These are phyloP conservation scores for Tarsius wallacei DNA, from an alignment of 2,797 vertebrate genomes.

Conservation along the genomic window DNA sequence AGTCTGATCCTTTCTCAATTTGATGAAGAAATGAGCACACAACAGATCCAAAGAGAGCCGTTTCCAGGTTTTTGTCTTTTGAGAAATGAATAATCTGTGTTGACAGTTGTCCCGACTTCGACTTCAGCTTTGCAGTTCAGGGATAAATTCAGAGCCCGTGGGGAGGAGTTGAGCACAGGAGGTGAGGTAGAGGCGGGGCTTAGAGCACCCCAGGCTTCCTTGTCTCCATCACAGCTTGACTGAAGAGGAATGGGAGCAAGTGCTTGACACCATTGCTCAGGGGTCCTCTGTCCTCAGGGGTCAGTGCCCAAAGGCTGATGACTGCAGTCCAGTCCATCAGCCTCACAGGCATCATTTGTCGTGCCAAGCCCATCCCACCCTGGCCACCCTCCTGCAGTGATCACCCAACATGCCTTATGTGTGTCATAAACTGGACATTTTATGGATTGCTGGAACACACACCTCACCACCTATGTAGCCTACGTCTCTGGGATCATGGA, in stretches of 20 bases:
- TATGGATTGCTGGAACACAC: neutral
- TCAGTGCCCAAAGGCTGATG: neutral
- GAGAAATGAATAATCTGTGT: neutral
- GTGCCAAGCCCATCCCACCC: neutral
- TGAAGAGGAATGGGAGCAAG: fast-evolving
- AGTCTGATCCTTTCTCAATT: neutral
- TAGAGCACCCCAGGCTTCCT: neutral
- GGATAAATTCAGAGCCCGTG: too few relatives aligned
- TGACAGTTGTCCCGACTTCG: neutral
- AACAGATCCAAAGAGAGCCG: neutral
- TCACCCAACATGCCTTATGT: neutral
- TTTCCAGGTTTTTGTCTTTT: neutral
- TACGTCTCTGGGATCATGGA: neutral
- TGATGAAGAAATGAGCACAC: neutral
- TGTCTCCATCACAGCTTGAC: neutral
- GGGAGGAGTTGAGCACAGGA: neutral
- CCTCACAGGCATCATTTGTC: neutral
- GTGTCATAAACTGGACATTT: neutral
- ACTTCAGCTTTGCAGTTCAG: neutral
- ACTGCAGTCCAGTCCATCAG: neutral
- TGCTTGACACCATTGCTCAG: neutral
- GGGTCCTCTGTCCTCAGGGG: neutral
- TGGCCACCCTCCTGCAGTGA: fast-evolving
- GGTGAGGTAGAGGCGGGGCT: fast-evolving
- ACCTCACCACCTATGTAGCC: fast-evolving